Conservation (phyloP, 2,797 vertebrate genomes). For the Brachyalestes nurse region DNA sequence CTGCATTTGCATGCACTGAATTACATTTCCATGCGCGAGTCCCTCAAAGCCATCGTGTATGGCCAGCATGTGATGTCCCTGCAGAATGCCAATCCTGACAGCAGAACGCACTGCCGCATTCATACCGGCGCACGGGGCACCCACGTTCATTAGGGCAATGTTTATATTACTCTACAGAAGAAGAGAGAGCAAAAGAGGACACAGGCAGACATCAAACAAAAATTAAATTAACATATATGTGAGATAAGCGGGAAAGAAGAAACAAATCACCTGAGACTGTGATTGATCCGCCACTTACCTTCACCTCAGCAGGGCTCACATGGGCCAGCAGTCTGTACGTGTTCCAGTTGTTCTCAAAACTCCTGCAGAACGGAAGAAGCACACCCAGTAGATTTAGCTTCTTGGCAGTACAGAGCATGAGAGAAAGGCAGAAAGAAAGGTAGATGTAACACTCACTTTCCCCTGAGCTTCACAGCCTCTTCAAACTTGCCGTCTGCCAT, state of each 20-base stretch:
- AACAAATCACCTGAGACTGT: background rate
- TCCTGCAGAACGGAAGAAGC: constrained; percentile 75
- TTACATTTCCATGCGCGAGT: constrained; percentile 87
- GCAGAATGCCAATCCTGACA: constrained; percentile 89
- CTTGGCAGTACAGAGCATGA: background rate
- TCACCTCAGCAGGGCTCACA: constrained; percentile 84
- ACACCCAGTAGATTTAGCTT: background rate
- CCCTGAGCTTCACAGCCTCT: constrained; percentile 89
- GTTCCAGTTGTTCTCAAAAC: constrained; percentile 96
- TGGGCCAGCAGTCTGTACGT: constrained; percentile 93
- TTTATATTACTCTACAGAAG: constrained; percentile 77
- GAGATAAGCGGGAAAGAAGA: background rate
- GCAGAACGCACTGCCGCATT: constrained; percentile 89
- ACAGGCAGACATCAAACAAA: background rate
- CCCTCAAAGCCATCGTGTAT: constrained; percentile 94
- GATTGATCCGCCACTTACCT: constrained; percentile 74
- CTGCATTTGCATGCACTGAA: background rate
- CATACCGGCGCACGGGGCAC: constrained; percentile 93
- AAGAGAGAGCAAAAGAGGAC: background rate
- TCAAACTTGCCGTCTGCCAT: constrained; percentile 89
- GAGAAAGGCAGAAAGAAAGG: background rate
- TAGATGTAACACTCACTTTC: constrained; percentile 76
- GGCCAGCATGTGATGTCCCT: constrained; percentile 90
- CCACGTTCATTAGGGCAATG: constrained; percentile 89
- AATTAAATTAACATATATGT: background rate